These are phyloP conservation scores for Synchiropus splendidus DNA, from an alignment of 2,113 vertebrate species.

Conservation along the genomic window DNA sequence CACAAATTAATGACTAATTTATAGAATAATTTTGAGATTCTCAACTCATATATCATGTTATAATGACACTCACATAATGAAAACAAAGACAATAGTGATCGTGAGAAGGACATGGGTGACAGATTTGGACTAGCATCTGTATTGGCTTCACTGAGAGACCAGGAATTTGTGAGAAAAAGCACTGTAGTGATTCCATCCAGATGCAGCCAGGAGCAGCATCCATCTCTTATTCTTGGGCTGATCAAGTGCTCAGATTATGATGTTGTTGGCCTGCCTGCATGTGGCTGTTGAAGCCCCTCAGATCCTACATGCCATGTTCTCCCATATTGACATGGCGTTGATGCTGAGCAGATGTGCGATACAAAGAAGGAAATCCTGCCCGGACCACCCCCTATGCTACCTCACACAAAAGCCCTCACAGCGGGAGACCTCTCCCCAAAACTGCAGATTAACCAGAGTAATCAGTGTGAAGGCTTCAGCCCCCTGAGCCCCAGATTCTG, in stretches of 20 bases:
- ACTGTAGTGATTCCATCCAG: not conserved
- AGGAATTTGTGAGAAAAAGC: no score
- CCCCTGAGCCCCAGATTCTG: constrained; percentile 28
- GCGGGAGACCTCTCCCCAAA: constrained; percentile 29
- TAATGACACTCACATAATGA: no score
- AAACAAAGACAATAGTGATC: no score
- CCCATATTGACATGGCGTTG: constrained; percentile 29
- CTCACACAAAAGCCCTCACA: constrained; percentile 26
- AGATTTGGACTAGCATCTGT: not conserved
- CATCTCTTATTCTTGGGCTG: constrained; percentile 19
- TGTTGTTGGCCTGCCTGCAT: constrained; percentile 32
- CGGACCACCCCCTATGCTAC: constrained; percentile 38
- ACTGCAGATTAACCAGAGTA: constrained; percentile 47
- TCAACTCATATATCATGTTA: no score
- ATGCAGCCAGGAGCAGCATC: constrained; percentile 32
- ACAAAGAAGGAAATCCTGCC: constrained; percentile 26
- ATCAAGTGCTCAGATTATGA: constrained; percentile 32
- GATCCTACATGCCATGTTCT: constrained; percentile 20
- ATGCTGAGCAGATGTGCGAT: constrained; percentile 52
- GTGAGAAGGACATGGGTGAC: not conserved
- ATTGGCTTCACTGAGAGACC: not conserved
- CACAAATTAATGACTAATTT: no score
- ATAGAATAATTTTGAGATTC: no score
- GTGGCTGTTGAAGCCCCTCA: constrained; percentile 15
- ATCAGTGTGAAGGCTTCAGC: constrained; percentile 34